Evolutionary conservation across 2,888 invertebrate genomes (phyloP).

Genomic region (Callyntrura guangdongensis): DNA sequence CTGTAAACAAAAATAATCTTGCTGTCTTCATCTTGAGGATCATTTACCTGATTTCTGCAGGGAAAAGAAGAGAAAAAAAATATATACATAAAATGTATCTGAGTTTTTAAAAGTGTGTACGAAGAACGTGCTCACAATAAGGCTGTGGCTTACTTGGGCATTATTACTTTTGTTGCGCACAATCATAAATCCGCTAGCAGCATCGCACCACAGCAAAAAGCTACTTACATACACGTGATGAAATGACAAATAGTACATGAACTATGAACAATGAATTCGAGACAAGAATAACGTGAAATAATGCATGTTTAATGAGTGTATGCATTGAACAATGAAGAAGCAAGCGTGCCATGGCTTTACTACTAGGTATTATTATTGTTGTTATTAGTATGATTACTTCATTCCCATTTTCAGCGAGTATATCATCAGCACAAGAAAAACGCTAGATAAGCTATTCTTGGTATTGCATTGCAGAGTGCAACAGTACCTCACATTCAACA

Average conservation of each 20-base stretch:
- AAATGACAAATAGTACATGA: neutral
- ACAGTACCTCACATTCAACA: too few relatives aligned
- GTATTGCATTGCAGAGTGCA: too few relatives aligned
- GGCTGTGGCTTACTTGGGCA: neutral
- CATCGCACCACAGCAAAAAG: neutral
- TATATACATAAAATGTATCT: neutral
- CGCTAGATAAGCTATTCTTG: too few relatives aligned
- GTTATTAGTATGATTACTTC: too few relatives aligned
- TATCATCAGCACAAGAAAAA: too few relatives aligned
- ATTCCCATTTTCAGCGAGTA: too few relatives aligned
- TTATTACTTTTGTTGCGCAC: neutral
- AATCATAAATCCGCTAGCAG: neutral
- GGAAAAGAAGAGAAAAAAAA: neutral
- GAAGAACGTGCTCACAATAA: slow-evolving; percentile 10
- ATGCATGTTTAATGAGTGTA: neutral
- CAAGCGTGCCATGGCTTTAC: neutral
- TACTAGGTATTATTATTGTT: too few relatives aligned
- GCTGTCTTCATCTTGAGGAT: neutral
- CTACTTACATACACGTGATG: neutral
- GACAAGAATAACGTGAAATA: neutral
- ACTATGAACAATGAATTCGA: neutral
- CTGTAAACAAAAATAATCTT: slow-evolving; percentile 7
- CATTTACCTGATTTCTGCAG: neutral
- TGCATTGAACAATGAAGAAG: slow-evolving; percentile 4
- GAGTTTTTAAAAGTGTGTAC: neutral